Conservation (phyloP, 2,797 vertebrate genomes). For the Rhinatrema bivittatum region DNA sequence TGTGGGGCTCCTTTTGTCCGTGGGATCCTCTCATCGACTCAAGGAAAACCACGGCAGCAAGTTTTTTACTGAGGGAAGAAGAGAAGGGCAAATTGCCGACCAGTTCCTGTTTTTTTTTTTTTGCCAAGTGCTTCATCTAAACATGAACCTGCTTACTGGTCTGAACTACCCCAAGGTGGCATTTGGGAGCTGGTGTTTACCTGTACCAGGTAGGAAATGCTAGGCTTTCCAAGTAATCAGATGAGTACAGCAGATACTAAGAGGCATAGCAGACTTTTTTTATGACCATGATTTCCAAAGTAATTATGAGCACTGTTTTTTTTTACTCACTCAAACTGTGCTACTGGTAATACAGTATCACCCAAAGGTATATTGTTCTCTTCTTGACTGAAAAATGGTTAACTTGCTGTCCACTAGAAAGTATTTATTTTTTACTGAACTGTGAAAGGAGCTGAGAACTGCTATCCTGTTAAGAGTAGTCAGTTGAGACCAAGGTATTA, state of each 20-base stretch:
- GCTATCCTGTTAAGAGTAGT: too few species aligned
- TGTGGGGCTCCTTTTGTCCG: constrained; percentile 31
- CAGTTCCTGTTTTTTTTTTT: constrained; percentile 31
- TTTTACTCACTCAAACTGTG: too few species aligned
- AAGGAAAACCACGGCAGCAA: constrained; percentile 15
- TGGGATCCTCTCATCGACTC: constrained; percentile 17
- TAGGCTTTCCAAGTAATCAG: constrained; percentile 25
- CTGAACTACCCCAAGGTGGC: constrained; percentile 52
- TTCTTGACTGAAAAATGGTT: too few species aligned
- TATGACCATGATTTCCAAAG: constrained; percentile 17
- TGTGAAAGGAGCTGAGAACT: too few species aligned
- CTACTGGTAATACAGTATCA: too few species aligned
- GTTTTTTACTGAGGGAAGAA: constrained; percentile 20
- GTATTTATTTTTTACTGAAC: too few species aligned
- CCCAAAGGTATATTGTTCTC: too few species aligned
- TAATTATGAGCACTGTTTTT: too few species aligned
- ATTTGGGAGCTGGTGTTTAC: constrained; percentile 58
- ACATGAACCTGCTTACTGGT: constrained; percentile 50
- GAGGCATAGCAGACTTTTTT: constrained; percentile 17
- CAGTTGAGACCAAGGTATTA: too few species aligned
- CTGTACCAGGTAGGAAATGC: constrained; percentile 55
- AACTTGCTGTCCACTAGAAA: too few species aligned
- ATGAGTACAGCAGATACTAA: constrained; percentile 32
- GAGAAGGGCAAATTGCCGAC: constrained; percentile 26
- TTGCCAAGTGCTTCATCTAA: constrained; percentile 32